phyloP scores from a whole-genome alignment of 2,888 invertebrate genomes.

The Auanema freiburgensis region DNA sequence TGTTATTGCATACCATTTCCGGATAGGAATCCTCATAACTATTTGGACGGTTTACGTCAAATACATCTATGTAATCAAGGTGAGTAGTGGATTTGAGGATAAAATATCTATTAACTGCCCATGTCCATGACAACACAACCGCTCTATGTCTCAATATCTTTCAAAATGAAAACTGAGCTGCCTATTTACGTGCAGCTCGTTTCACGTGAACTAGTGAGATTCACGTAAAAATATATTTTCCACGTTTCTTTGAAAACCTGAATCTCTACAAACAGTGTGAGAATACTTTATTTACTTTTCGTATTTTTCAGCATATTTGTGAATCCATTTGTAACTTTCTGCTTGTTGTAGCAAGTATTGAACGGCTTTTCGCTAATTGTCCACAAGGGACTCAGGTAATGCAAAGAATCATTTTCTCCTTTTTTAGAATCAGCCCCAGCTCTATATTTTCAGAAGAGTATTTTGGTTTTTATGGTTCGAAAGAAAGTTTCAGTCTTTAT shows the following conservation, averaged over 20 bases:
- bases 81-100: not conserved
- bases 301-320: conserved; percentile 45
- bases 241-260: not conserved
- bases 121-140: no score
- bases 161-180: no score
- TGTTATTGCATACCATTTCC: conserved; percentile 33
- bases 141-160: no score
- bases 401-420: not conserved
- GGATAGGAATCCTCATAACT: conserved; percentile 19
- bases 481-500: conserved; percentile 6
- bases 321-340: conserved; percentile 53
- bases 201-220: conserved; percentile 27
- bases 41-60: conserved; percentile 42
- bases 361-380: conserved; percentile 46
- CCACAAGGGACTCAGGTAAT: conserved; percentile 21
- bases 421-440: not conserved
- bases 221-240: conserved; percentile 19
- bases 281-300: conserved; percentile 1
- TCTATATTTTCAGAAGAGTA: conserved; percentile 30
- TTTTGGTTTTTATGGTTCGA: conserved; percentile 49
- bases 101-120: conserved; percentile 1
- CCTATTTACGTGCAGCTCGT: not conserved
- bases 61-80: conserved; percentile 17
- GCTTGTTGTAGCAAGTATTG: conserved; percentile 48
- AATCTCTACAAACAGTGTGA: no score